Base-by-base conservation (phyloP, 1,140 invertebrate genomes). In the Metaphire vulgaris region DNA sequence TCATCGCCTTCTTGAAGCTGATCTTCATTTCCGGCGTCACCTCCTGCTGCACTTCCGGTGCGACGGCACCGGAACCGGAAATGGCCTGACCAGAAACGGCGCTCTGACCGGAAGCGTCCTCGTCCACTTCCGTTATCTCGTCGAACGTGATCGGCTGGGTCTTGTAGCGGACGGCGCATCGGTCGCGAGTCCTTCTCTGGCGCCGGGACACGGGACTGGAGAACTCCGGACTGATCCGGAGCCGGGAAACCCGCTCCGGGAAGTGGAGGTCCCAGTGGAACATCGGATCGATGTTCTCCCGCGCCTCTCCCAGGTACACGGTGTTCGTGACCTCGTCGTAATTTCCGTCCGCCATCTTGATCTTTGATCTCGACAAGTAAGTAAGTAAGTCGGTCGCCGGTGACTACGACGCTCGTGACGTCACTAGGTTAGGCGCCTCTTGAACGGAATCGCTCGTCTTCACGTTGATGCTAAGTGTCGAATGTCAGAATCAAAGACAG, bases 81-180 rank as follows among this genome's bases (percentile, higher is more conserved):
- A 21, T 21, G 41, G 41, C 41, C 41, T 12, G 6, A 21, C 6
- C 41, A 21, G 6, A 6, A 6, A 21, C 6, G 6, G 41, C 41
- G 21, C 6, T 21, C 21, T 6, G 6, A 56, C 41, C 41, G 41
- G 41, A 56, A 56, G 41, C 80, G 76, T 85, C 81, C 79, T 83
- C 82, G 78, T 85, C 83, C 32, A 86, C 82, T 74, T 91, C 91
- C 86, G 91, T 89, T 79, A 92, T 92, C 86, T 92, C 91, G 72
- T 91, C 89, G 83, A 92, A 92, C 28, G 91, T 92, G 74, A 92
- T 90, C 0, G 91, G 91, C 82, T 90, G 90, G 6, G 91, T 92
- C 79, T 90, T 88, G 81, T 90, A 91, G 68, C 91, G 83, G 2
- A 84, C 83, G 73, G 82, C 79, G 77, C 83, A 79, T 29, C 83